Evolutionary conservation across 2,113 vertebrate species (phyloP), one percentile per base, ranked within the genome.

Genomic region (Upupa epops): DNA sequence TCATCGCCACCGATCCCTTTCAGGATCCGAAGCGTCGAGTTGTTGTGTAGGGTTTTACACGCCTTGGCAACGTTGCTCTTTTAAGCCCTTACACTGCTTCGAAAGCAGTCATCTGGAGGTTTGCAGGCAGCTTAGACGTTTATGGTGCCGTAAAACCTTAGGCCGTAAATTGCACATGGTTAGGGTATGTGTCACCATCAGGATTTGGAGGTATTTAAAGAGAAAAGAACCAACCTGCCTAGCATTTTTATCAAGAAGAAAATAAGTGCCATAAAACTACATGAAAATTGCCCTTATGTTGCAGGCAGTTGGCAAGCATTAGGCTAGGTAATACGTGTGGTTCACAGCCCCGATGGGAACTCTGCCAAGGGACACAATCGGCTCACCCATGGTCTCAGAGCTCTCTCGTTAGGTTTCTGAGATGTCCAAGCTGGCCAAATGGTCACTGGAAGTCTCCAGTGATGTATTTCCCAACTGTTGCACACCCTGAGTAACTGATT

Each of bases 41-140:
- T 25, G 7, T 83, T 63, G 8, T 29, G 18, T 25, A 6, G 69
- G 29, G 80, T 69, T 91, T 91, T 68, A 36, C 28, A 28, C 46
- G 51, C n/a, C 64, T 86, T 83, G 85, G 73, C 81, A 65, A 34
- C 3, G 13, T 61, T 66, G 72, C 61, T 93, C 66, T 15, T 83
- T 79, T 66, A 48, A 78, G 16, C 20, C 15, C 68, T 60, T 61
- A 28, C 9, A 17, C 16, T 15, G 3, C 65, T 63, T 51, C 9
- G 15, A 51, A 42, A 31, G 25, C 6, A 55, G 61, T 83, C 63
- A 59, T 80, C 72, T 59, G 73, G 59, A 91, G 73, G 37, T 36
- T 80, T 66, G 52, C 20, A 83, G 54, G 86, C 86, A 80, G 63
- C 69, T 72, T 22, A 68, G 78, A 76, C 75, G 26, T 93, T 95